Percentiles rank a stretch among this genome's conserved stretches.
Evolutionary conservation across 2,888 invertebrate species (phyloP).

Genomic region (Zaprionus obscuricornis): DNA sequence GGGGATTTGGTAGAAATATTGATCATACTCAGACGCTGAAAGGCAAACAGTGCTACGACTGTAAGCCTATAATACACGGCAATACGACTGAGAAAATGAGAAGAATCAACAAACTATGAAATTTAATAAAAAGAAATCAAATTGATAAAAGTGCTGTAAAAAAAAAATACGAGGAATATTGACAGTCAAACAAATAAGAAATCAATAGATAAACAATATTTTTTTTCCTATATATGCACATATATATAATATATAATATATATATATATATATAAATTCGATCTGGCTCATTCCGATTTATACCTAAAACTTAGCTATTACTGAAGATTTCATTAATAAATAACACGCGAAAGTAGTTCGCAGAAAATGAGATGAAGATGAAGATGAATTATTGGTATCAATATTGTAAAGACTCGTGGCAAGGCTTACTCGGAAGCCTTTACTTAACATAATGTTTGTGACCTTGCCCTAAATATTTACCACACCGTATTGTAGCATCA

Average conservation of each 20-base stretch:
- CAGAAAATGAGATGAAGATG: conserved; percentile 27
- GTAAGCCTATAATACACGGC: conserved; percentile 37
- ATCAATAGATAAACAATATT: too few species aligned
- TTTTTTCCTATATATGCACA: too few species aligned
- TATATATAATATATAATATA: too few species aligned
- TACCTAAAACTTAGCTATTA: too few species aligned
- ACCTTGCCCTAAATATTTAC: conserved; percentile 80
- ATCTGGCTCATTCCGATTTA: too few species aligned
- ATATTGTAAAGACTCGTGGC: conserved; percentile 47
- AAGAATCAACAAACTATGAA: conserved; percentile 77
- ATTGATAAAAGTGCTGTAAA: conserved; percentile 37
- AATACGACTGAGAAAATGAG: conserved; percentile 71
- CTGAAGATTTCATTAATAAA: conserved; percentile 72
- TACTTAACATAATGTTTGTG: conserved; percentile 33
- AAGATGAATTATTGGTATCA: neutral
- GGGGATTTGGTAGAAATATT: too few species aligned
- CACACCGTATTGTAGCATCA: conserved; percentile 71
- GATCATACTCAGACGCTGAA: conserved; percentile 66
- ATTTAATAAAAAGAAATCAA: conserved; percentile 57
- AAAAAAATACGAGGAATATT: conserved; percentile 8
- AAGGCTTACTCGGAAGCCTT: conserved; percentile 34
- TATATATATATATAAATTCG: too few species aligned
- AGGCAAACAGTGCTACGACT: conserved; percentile 51
- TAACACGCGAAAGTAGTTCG: conserved; percentile 10
- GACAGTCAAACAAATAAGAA: too few species aligned